Base-by-base conservation (phyloP, 2,888 invertebrate species). In the Dasysyrphus tricinctus region DNA sequence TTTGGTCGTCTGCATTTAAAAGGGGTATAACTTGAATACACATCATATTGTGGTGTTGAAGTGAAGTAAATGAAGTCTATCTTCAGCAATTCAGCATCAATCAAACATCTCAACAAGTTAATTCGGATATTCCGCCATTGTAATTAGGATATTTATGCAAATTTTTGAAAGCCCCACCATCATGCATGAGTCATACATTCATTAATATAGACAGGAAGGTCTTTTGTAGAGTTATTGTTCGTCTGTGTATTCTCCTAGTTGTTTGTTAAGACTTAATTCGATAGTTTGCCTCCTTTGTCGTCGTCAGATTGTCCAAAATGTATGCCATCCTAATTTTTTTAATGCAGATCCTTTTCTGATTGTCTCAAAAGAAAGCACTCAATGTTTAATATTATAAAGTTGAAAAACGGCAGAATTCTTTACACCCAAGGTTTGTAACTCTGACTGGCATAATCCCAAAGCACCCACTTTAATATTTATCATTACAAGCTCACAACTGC, bases 81-180 rank as follows among this genome's bases (percentile, higher is more conserved):
- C 19, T 61, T 56, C 69, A 61, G 44, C 44, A 44, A 65, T 57
- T 57, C 49, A 70, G 54, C 70, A 80, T 80, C 49, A 72, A 76
- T 77, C 77, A 72, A 80, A 47, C 37, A 47, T 80, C 75, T 76
- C 70, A 81, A 77, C 72, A 77, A 76, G 76, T 73, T 80, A 80
- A 85, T 84, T 84, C 76, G 84, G 76, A 84, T 84, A 67, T 84
- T 84, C 72, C 84, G 76, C 67, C 29, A 49, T 72, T 67, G 56
- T 77, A 80, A 85, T 80, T 85, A 61, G 72, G n/a, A 80, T n/a
- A n/a, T 54, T 19, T 67, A 81, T 85, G 84, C 63, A 73, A 84
- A 84, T 84, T 65, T 57, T 54, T 16, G 0, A 19, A 61, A 24
- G 12, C 7, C 65, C 51, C 12, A 37, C 5, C 34, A 49, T 16